Percentiles rank a stretch among this genome's conserved stretches.
These are phyloP conservation scores for Pristionchus japonicus DNA, from an alignment of 2,888 invertebrate genomes.

Conservation along the genomic window DNA sequence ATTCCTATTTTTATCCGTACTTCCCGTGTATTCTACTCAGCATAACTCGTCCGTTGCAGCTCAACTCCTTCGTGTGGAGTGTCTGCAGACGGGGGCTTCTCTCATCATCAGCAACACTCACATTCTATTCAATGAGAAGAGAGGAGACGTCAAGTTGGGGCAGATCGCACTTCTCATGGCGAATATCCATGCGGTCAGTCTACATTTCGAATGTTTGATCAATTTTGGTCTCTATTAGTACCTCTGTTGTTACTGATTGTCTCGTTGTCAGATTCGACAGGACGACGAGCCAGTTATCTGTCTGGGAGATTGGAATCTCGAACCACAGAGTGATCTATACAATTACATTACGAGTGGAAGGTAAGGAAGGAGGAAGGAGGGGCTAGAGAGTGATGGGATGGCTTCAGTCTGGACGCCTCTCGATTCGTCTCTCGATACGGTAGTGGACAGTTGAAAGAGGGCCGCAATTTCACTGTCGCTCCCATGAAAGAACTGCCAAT, in stretches of 20 bases:
- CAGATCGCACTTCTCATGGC: slow-evolving; percentile 88
- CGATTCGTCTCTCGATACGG: neutral
- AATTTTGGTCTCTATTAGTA: neutral
- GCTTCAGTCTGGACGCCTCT: slow-evolving; percentile 4
- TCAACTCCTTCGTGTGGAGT: slow-evolving; percentile 60
- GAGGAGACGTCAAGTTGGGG: slow-evolving; percentile 91
- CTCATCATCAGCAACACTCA: slow-evolving; percentile 93
- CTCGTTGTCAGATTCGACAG: slow-evolving; percentile 45
- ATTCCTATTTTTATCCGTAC: too few species aligned
- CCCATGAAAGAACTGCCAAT: slow-evolving; percentile 1
- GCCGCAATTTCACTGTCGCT: neutral
- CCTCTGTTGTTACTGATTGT: neutral
- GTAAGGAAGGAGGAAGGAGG: neutral
- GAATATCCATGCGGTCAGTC: slow-evolving; percentile 84
- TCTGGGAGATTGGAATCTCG: slow-evolving; percentile 93
- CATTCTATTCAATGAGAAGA: slow-evolving; percentile 89
- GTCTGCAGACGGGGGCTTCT: slow-evolving; percentile 51
- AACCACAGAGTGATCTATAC: slow-evolving; percentile 84
- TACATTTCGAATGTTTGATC: neutral
- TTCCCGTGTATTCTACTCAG: too few species aligned
- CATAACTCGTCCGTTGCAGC: slow-evolving; percentile 42
- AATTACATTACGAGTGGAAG: slow-evolving; percentile 82
- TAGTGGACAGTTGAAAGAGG: slow-evolving; percentile 28
- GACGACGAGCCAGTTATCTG: slow-evolving; percentile 83
- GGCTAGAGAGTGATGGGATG: neutral